Conservation (phyloP, 2,797 vertebrate species). For the Sebastes melanostomus region DNA sequence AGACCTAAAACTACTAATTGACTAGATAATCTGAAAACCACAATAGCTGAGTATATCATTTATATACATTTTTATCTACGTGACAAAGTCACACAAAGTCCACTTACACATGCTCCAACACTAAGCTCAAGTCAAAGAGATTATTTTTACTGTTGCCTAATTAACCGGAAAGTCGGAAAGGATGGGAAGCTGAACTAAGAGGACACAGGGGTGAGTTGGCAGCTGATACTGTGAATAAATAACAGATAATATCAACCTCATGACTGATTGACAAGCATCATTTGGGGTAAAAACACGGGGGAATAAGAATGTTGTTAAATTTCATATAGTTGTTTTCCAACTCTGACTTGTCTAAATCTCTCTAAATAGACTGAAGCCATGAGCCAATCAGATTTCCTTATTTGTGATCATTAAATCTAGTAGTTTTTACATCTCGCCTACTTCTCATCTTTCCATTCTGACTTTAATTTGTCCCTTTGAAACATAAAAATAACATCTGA, state of each 20-base stretch:
- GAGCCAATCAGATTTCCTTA: background rate
- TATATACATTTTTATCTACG: constrained; percentile 47
- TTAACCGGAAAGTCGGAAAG: background rate
- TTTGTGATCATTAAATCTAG: background rate
- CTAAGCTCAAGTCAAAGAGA: constrained; percentile 7
- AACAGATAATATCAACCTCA: background rate
- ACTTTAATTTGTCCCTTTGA: background rate
- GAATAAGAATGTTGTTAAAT: background rate
- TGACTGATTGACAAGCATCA: background rate
- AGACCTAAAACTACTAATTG: constrained; percentile 42
- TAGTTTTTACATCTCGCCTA: background rate
- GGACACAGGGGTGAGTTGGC: background rate
- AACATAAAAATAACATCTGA: background rate
- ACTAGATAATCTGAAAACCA: constrained; percentile 47
- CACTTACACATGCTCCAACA: constrained; percentile 26
- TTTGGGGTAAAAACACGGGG: background rate
- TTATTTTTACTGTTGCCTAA: background rate
- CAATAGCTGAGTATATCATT: constrained; percentile 38
- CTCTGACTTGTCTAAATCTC: background rate
- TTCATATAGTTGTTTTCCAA: background rate
- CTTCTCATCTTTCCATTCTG: background rate
- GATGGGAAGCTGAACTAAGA: background rate
- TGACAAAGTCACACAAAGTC: constrained; percentile 27
- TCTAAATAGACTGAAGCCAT: background rate
- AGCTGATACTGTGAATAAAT: constrained; percentile 13